These are phyloP conservation scores for Peromyscus melanophrys DNA, from an alignment of 2,797 vertebrate species.

Conservation along the genomic window DNA sequence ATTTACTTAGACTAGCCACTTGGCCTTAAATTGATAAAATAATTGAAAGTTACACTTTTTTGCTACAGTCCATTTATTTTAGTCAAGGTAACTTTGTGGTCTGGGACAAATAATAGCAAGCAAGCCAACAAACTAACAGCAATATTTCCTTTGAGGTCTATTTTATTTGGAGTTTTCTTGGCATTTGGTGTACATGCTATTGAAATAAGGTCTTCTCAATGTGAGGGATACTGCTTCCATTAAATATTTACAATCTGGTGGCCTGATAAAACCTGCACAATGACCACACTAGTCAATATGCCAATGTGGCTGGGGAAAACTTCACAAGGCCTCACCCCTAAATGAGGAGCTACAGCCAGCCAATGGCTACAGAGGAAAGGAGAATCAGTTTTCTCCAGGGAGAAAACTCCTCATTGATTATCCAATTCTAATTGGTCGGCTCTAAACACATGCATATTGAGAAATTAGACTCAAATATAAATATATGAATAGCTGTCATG, in stretches of 20 bases:
- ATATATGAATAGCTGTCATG: not conserved
- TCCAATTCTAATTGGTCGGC: not conserved
- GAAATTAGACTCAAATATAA: not conserved
- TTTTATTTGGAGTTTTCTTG: slow-evolving; percentile 44
- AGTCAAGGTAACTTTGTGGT: not conserved
- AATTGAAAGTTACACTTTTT: slow-evolving; percentile 43
- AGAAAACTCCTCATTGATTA: not conserved
- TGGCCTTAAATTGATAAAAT: slow-evolving; percentile 42
- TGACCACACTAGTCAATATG: not conserved
- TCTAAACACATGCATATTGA: not conserved
- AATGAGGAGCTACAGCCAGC: not conserved
- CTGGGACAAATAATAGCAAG: slow-evolving; percentile 48
- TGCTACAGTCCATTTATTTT: not conserved
- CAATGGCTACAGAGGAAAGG: not conserved
- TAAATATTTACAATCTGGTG: not conserved
- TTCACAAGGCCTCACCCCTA: not conserved
- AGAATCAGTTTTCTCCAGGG: not conserved
- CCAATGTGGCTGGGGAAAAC: too few relatives aligned
- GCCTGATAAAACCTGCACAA: not conserved
- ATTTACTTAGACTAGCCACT: slow-evolving; percentile 44
- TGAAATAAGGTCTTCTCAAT: not conserved
- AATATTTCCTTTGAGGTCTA: not conserved
- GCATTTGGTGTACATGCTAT: not conserved
- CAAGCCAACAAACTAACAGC: not conserved
- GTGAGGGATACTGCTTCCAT: not conserved